Conservation (phyloP, 2,888 invertebrate genomes). For the Sicus ferrugineus region DNA sequence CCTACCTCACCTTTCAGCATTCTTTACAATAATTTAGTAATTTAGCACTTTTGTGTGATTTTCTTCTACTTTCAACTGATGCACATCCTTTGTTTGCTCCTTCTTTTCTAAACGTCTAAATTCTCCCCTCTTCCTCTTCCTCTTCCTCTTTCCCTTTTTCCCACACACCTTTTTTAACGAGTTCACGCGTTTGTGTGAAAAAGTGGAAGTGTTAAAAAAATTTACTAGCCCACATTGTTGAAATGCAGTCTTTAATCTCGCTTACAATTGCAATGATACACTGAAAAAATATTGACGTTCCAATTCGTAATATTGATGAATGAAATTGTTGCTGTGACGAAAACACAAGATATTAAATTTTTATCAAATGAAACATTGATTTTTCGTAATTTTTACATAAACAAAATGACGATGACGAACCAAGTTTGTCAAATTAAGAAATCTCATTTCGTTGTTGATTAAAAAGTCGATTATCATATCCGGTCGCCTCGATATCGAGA, state of each 20-base stretch:
- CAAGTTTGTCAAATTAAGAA: too few species aligned
- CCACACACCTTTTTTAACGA: conserved; percentile 18
- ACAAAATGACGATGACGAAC: too few species aligned
- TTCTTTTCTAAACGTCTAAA: conserved; percentile 20
- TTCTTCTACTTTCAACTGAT: conserved; percentile 20
- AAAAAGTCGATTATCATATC: too few species aligned
- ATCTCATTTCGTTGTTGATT: too few species aligned
- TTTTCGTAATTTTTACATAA: too few species aligned
- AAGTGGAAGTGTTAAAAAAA: conserved; percentile 21
- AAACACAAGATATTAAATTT: too few species aligned
- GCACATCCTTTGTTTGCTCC: conserved; percentile 22
- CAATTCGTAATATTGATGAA: too few species aligned
- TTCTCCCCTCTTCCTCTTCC: background rate
- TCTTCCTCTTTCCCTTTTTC: background rate
- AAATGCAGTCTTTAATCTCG: conserved; percentile 1
- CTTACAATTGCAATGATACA: conserved; percentile 9
- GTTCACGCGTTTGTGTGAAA: conserved; percentile 8
- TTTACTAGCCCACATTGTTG: background rate
- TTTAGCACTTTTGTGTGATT: conserved; percentile 24
- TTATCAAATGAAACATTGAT: too few species aligned
- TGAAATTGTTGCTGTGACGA: too few species aligned
- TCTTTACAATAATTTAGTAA: background rate
- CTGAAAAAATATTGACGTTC: too few species aligned
- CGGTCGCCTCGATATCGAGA: too few species aligned
- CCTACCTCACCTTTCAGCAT: background rate